Evolutionary conservation across 2,888 invertebrate genomes (phyloP).

Genomic region (Diplazon laetatorius): DNA sequence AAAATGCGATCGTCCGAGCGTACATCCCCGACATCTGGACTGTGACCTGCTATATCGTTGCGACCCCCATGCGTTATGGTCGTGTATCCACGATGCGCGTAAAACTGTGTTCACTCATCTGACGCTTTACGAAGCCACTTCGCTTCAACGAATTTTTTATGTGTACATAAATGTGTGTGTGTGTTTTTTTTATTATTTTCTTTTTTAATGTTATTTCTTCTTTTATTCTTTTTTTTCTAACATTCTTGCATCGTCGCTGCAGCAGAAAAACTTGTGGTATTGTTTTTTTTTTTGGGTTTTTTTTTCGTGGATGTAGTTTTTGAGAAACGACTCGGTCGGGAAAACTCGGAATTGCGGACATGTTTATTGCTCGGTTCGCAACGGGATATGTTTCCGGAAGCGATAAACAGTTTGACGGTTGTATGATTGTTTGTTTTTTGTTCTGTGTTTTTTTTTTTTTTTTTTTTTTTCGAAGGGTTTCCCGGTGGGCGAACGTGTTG

Average conservation of each 20-base stretch:
- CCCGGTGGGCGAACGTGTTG: neutral
- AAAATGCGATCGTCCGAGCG: conserved; percentile 69
- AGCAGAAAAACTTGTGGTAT: no score
- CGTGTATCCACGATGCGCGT: neutral
- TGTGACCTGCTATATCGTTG: conserved; percentile 58
- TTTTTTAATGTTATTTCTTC: conserved; percentile 13
- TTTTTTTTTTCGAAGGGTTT: neutral
- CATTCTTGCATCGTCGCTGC: neutral
- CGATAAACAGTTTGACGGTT: conserved; percentile 2
- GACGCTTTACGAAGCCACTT: conserved; percentile 14
- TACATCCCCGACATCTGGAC: conserved; percentile 72
- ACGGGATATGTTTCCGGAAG: neutral
- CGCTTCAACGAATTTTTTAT: conserved; percentile 1
- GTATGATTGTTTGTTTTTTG: no score
- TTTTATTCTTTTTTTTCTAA: neutral
- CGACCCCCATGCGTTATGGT: conserved; percentile 35
- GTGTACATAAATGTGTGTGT: no score
- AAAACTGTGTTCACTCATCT: conserved; percentile 29
- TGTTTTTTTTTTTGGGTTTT: no score
- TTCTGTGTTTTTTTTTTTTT: neutral
- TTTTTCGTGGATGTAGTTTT: no score
- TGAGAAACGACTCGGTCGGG: neutral
- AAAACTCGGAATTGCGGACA: neutral
- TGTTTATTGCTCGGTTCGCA: neutral
- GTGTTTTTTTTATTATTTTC: no score